Evolutionary conservation across 1,140 invertebrate species (phyloP).

Genomic region (Cydia fagiglandana): DNA sequence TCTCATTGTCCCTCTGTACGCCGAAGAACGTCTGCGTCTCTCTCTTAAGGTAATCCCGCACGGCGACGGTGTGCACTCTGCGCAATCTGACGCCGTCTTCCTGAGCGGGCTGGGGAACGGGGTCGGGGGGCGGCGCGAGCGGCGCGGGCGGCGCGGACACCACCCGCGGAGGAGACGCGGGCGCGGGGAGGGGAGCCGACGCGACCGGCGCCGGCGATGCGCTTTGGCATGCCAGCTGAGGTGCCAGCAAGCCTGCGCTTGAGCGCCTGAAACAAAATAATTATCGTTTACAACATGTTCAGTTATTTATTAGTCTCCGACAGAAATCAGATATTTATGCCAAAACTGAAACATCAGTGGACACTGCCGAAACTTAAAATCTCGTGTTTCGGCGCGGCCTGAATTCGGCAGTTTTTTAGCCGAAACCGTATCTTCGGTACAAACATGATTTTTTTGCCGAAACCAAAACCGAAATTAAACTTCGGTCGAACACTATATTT

Average conservation of each 20-base stretch:
- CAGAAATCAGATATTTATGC: no score
- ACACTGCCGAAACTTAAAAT: no score
- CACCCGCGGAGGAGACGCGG: constrained; percentile 67
- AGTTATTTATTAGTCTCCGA: no score
- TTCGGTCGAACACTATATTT: no score
- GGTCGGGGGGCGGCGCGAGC: constrained; percentile 54
- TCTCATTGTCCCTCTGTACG: constrained; percentile 86
- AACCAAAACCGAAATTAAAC: no score
- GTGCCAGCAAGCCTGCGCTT: constrained; percentile 66
- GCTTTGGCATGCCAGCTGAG: constrained; percentile 69
- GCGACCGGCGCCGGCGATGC: constrained; percentile 57
- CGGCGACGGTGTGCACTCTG: constrained; percentile 62
- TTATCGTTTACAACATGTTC: background rate
- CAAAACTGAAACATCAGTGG: no score
- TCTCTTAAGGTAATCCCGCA: constrained; percentile 84
- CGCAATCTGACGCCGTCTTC: constrained; percentile 69
- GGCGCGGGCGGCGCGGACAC: constrained; percentile 60
- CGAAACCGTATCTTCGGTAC: no score
- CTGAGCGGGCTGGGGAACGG: constrained; percentile 62
- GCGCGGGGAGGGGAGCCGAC: constrained; percentile 61
- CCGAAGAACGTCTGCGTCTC: constrained; percentile 90
- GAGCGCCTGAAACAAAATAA: constrained; percentile 66
- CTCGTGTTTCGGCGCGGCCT: no score
- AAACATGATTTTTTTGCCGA: no score
- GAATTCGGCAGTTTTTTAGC: no score